Evolutionary conservation across 2,113 vertebrate species (phyloP), one percentile per base, ranked within the genome.

Genomic region (Eleginops maclovinus): DNA sequence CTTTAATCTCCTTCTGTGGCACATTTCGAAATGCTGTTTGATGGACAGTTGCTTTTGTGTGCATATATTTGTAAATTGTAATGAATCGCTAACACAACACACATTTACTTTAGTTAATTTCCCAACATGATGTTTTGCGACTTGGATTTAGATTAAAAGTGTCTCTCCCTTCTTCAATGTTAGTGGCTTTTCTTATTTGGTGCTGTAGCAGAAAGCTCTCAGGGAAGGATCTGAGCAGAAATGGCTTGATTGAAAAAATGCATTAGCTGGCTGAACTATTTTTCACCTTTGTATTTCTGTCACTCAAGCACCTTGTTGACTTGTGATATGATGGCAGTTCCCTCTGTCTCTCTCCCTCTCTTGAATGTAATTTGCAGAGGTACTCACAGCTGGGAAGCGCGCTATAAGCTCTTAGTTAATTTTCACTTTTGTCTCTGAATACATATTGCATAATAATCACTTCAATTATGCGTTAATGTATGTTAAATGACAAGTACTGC

Each of bases 401-500:
- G 36, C 21, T 72, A 77, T 50, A 68, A 74, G 46, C 65, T 54
- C 53, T 68, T 15, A 28, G 61, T 46, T 21, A 26, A 83, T 62
- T 83, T 60, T 80, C 44, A 15, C 61, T 77, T 79, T 82, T 84
- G 61, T 85, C 53, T 53, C 53, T 60, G 19, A 72, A 47, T 24
- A 71, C 72, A 64, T 71, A 69, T 80, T 77, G 50, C 61, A 47
- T 72, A 80, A 77, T 71, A 77, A 80, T 84, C 21, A 49, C 54
- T 53, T 63, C 21, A 58, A 31, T 77, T 62, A 62, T n/a, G 16
- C 47, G 59, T 65, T 65, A 82, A 72, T 84, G 36, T 73, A 82
- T 68, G 71, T 64, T 53, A 72, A 75, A 82, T 53, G 61, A 56
- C 64, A 71, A 67, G 31, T 46, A 19, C 11, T 28, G 54, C 43